Base-by-base conservation (phyloP, 2,113 vertebrate genomes). In the Dendrocopos noguchii region DNA sequence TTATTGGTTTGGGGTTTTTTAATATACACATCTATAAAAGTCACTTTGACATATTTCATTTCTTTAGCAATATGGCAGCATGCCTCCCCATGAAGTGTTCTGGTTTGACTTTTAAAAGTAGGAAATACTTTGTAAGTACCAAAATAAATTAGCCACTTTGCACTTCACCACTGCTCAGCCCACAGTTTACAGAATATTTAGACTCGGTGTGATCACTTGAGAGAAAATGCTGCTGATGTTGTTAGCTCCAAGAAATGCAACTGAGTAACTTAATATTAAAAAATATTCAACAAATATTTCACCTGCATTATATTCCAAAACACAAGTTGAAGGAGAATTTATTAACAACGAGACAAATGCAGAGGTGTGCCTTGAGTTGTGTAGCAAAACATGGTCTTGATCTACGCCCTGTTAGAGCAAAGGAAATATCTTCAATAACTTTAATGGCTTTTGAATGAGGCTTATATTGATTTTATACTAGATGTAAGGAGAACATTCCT, bases 121-220 rank as follows among this genome's bases (percentile, higher is more conserved):
- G 85, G 56, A 91, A 92, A 68, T 44, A 65, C 16, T 91, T 71
- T 44, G 27, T 78, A 55, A 88, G 70, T n/a, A 88, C 72, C 68
- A 46, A 86, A 90, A 90, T 93, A 90, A 96, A 91, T 95, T 12
- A 90, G 22, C 79, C 61, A 46, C 34, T 94, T 95, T 59, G 55
- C 90, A 34, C 76, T 88, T 65, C 67, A 93, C 52, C 90, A 57
- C 68, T 72, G 65, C 55, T 94, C 84, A 94, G 70, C 79, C 76
- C 76, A 78, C 87, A 83, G 66, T 50, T 94, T 92, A 64, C 76
- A 88, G 91, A 92, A 84, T 93, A 87, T 91, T 96, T 83, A 86
- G 65, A 46, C 44, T 74, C 80, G 3, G 33, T 78, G 76, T 50
- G 85, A 88, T 85, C 79, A 75, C 84, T 90, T 28, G 61, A 83